phyloP scores from a whole-genome alignment of 1,140 invertebrate species.

The Drosophila willistoni region DNA sequence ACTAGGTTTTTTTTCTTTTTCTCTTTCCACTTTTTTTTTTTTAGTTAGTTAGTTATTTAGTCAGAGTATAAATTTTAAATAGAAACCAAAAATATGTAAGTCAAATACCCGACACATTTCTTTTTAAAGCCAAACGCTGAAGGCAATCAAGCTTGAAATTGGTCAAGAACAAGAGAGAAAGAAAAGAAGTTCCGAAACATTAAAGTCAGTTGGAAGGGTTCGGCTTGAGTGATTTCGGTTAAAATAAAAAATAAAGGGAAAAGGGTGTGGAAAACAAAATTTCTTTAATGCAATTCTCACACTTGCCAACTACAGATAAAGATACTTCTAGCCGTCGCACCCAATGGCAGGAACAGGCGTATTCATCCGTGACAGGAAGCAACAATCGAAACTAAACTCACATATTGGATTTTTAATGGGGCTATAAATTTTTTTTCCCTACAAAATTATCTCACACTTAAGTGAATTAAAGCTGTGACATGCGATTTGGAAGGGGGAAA shows the following conservation, averaged over 20 bases:
- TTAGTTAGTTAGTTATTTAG: constrained; percentile 3
- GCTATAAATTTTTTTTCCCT: neutral
- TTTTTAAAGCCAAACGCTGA: constrained; percentile 67
- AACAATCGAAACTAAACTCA: constrained; percentile 11
- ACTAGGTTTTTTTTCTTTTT: constrained; percentile 50
- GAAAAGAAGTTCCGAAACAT: constrained; percentile 21
- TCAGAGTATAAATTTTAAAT: constrained; percentile 16
- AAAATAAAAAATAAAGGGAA: neutral
- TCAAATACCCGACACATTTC: constrained; percentile 46
- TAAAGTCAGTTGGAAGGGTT: constrained; percentile 10
- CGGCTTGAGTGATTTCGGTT: constrained; percentile 1
- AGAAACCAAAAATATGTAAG: constrained; percentile 35
- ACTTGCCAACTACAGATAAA: constrained; percentile 7
- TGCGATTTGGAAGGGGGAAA: neutral
- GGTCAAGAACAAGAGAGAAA: constrained; percentile 43
- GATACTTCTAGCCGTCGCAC: neutral
- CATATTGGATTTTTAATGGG: neutral
- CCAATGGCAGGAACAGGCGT: neutral
- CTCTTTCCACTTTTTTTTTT: constrained; percentile 7
- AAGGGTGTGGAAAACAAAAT: constrained; percentile 13
- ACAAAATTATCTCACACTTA: constrained; percentile 8
- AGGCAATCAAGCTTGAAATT: constrained; percentile 75
- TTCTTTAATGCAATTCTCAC: constrained; percentile 22
- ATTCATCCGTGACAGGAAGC: constrained; percentile 1
- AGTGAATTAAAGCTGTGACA: constrained; percentile 5